These are phyloP conservation scores for Octonoba sinensis DNA, from an alignment of 2,888 invertebrate species.

Conservation along the genomic window DNA sequence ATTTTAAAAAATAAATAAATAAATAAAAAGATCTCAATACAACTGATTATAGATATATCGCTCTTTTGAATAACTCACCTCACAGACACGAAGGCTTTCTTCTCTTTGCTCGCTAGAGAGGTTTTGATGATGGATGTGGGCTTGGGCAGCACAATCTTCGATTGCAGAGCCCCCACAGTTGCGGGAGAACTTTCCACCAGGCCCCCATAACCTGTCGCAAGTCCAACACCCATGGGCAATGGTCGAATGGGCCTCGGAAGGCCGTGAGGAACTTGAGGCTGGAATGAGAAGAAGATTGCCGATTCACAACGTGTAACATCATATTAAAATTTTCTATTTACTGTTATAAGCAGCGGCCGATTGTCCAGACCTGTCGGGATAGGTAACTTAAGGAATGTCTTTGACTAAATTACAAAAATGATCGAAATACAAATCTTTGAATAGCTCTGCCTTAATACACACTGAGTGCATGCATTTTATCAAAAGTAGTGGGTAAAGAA, in stretches of 20 bases:
- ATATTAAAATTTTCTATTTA: background rate
- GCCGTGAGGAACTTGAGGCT: conserved; percentile 44
- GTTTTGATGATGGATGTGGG: conserved; percentile 45
- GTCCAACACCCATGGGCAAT: conserved; percentile 16
- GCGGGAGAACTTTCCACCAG: conserved; percentile 49
- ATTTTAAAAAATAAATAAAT: too few relatives aligned
- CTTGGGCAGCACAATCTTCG: conserved; percentile 44
- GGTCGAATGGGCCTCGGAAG: conserved; percentile 35
- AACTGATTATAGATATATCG: too few relatives aligned
- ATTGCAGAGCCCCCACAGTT: conserved; percentile 50
- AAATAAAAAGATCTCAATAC: too few relatives aligned
- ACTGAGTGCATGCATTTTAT: too few relatives aligned
- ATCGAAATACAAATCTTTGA: too few relatives aligned
- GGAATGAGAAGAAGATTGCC: background rate
- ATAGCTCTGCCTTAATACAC: too few relatives aligned
- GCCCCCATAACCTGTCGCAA: conserved; percentile 19
- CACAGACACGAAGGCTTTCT: conserved; percentile 49
- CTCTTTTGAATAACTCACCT: too few relatives aligned
- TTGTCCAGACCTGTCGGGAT: too few relatives aligned
- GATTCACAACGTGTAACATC: background rate
- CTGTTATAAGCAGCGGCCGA: too few relatives aligned
- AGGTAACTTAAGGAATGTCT: too few relatives aligned
- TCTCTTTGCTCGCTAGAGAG: conserved; percentile 43
- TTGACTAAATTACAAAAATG: too few relatives aligned
- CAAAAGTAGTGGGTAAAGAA: too few relatives aligned